Conservation (phyloP, 2,888 invertebrate species). For the Diarsia brunnea region DNA sequence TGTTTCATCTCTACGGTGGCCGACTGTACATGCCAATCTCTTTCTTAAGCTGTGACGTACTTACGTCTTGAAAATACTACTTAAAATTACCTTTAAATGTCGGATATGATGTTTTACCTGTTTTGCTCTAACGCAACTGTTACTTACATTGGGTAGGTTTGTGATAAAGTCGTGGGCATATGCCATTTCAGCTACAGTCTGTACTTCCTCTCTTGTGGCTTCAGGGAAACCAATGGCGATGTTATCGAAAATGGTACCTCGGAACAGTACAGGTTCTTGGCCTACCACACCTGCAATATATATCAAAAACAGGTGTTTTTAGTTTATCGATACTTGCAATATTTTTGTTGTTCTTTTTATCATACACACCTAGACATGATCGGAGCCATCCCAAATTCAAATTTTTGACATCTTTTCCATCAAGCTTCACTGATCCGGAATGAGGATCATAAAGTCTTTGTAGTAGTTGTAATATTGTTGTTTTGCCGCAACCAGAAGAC, state of each 20-base stretch:
- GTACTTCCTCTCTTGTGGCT: constrained; percentile 93
- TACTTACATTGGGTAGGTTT: constrained; percentile 92
- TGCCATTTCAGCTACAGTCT: constrained; percentile 93
- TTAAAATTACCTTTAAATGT: neutral
- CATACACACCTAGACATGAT: constrained; percentile 92
- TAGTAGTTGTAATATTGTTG: constrained; percentile 94
- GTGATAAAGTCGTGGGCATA: constrained; percentile 94
- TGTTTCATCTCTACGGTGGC: neutral
- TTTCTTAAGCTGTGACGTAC: neutral
- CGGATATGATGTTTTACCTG: neutral
- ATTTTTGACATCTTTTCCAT: constrained; percentile 92
- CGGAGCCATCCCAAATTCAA: constrained; percentile 94
- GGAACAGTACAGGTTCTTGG: constrained; percentile 96
- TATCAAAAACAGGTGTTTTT: neutral
- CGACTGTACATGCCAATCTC: neutral
- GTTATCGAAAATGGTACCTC: constrained; percentile 93
- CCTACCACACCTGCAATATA: constrained; percentile 93
- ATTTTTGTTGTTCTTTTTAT: neutral
- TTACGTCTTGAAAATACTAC: neutral
- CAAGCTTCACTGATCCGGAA: constrained; percentile 91
- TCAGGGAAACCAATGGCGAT: constrained; percentile 93
- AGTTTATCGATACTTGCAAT: neutral
- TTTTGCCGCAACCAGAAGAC: constrained; percentile 95
- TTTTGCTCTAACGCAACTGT: neutral
- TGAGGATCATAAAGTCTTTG: constrained; percentile 94